These are phyloP conservation scores for Drosophila gunungcola DNA, from an alignment of 1,140 invertebrate genomes.

Conservation along the genomic window DNA sequence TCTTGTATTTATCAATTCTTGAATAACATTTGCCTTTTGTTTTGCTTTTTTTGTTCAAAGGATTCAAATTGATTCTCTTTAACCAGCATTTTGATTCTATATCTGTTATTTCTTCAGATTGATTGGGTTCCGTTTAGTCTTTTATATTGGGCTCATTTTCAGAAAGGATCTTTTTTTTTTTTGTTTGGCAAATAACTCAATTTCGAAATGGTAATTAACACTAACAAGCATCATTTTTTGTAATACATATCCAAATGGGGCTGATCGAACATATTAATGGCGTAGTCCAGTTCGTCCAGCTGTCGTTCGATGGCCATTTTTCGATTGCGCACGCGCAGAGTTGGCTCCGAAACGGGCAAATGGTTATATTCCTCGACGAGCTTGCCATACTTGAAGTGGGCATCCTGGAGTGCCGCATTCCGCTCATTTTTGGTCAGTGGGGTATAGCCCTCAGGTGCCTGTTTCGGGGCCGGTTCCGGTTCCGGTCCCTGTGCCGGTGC, in stretches of 20 bases:
- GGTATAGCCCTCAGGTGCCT: constrained; percentile 12
- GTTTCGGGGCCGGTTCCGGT: too few species aligned
- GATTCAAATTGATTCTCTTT: too few species aligned
- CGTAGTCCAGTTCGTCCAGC: constrained; percentile 50
- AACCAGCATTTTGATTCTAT: too few species aligned
- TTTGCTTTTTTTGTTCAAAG: too few species aligned
- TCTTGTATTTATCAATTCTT: too few species aligned
- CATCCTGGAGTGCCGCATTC: constrained; percentile 20
- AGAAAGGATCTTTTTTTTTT: background rate
- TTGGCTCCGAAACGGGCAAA: constrained; percentile 41
- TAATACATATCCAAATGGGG: constrained; percentile 33
- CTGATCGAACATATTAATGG: constrained; percentile 53
- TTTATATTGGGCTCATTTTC: background rate
- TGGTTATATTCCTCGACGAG: constrained; percentile 47
- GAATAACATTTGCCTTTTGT: too few species aligned
- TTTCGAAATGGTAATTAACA: constrained; percentile 27
- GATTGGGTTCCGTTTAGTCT: background rate
- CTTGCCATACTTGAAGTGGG: constrained; percentile 29
- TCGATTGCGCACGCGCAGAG: constrained; percentile 43
- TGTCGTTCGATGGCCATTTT: constrained; percentile 33
- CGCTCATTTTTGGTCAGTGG: constrained; percentile 6
- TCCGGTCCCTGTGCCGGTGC: background rate
- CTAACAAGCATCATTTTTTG: constrained; percentile 11
- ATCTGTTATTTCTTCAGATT: too few species aligned
- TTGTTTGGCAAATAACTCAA: constrained; percentile 15